Percentiles rank a stretch among this genome's conserved stretches.
Conservation (phyloP, 2,888 invertebrate species). For the Fissipunctia ypsillon region DNA sequence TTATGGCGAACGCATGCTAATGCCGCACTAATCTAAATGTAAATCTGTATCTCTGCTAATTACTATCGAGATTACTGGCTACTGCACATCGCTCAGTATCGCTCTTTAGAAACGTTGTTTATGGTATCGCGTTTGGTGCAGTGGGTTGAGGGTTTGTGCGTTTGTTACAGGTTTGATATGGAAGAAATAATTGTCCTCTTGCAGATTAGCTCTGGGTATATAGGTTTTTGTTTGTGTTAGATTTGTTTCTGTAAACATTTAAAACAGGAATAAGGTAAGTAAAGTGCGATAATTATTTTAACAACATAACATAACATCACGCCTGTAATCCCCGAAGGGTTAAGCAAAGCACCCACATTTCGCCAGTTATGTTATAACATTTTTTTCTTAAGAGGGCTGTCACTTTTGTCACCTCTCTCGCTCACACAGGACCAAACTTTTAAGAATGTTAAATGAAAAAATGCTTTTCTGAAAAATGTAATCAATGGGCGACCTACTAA, state of each 20-base stretch:
- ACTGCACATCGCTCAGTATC: slow-evolving; percentile 62
- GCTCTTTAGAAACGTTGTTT: slow-evolving; percentile 53
- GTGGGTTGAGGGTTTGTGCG: background rate
- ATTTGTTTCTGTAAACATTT: background rate
- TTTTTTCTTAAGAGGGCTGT: too few species aligned
- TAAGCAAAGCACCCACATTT: too few species aligned
- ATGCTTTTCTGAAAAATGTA: too few species aligned
- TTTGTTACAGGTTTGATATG: background rate
- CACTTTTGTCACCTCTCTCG: too few species aligned
- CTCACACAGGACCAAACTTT: too few species aligned
- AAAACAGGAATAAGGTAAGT: background rate
- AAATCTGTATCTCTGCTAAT: slow-evolving; percentile 81
- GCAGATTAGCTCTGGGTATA: background rate
- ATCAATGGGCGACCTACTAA: too few species aligned
- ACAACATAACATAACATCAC: too few species aligned
- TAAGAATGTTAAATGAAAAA: too few species aligned
- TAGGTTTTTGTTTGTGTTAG: background rate
- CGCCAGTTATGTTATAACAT: too few species aligned
- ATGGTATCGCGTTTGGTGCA: slow-evolving; percentile 5
- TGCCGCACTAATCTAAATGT: slow-evolving; percentile 82
- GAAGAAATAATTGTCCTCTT: background rate
- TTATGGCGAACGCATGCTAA: slow-evolving; percentile 83
- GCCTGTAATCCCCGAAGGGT: too few species aligned
- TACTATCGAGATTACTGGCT: slow-evolving; percentile 82
- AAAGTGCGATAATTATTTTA: background rate